Percentiles rank a stretch among this genome's conserved stretches.
Evolutionary conservation across 1,140 invertebrate species (phyloP).

Genomic region (Magallana angulata): DNA sequence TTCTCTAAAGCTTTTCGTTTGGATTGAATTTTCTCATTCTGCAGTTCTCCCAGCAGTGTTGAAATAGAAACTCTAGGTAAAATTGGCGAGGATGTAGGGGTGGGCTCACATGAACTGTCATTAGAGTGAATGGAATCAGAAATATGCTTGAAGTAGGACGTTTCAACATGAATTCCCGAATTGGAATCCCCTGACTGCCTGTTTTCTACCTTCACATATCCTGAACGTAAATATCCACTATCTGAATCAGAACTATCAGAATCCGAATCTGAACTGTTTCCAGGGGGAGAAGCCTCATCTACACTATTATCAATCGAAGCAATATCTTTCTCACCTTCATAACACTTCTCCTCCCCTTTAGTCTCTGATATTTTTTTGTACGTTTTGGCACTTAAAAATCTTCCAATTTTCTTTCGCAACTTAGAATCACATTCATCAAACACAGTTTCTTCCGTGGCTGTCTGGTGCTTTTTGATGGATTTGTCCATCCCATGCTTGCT

Average conservation of each 20-base stretch:
- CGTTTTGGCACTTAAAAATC: constrained; percentile 28
- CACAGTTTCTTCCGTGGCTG: neutral
- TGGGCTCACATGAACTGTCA: constrained; percentile 56
- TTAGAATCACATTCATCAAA: constrained; percentile 42
- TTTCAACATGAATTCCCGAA: constrained; percentile 22
- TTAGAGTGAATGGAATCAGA: constrained; percentile 46
- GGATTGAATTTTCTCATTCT: constrained; percentile 65
- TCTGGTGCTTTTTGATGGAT: neutral
- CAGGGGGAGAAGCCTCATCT: neutral
- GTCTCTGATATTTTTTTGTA: constrained; percentile 25
- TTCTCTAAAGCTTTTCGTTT: constrained; percentile 75
- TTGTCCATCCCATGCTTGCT: neutral
- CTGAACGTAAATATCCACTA: constrained; percentile 61
- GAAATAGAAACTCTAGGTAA: constrained; percentile 49
- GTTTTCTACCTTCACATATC: constrained; percentile 52
- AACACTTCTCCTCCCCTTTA: constrained; percentile 12
- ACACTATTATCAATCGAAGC: neutral
- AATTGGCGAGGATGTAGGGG: constrained; percentile 53
- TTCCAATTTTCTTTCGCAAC: constrained; percentile 26
- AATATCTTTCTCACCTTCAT: constrained; percentile 32
- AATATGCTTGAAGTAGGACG: constrained; percentile 16
- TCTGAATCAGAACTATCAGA: constrained; percentile 67
- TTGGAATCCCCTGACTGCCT: constrained; percentile 8
- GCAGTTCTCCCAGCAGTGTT: constrained; percentile 47
- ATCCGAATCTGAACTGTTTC: constrained; percentile 57